Evolutionary conservation across 2,888 invertebrate species (phyloP).

Genomic region (Brenthis hecate): DNA sequence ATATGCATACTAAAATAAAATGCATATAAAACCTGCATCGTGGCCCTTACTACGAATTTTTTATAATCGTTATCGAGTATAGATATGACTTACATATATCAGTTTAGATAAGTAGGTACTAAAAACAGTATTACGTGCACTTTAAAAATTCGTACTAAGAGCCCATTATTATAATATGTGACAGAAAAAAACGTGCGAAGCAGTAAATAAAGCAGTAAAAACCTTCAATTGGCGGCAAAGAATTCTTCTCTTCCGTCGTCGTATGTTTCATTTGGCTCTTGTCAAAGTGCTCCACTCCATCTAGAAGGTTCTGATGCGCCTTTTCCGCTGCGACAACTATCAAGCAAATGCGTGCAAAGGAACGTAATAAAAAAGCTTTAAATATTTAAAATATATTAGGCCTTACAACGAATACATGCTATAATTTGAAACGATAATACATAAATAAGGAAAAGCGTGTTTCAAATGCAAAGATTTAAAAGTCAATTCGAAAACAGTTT

Average conservation of each 20-base stretch:
- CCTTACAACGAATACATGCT: conserved; percentile 27
- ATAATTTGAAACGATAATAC: conserved; percentile 15
- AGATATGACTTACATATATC: too few relatives aligned
- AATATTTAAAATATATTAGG: conserved; percentile 30
- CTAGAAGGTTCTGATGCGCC: conserved; percentile 86
- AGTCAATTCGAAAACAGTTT: conserved; percentile 4
- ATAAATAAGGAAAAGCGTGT: conserved; percentile 36
- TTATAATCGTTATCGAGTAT: too few relatives aligned
- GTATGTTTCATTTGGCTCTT: conserved; percentile 88
- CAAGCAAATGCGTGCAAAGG: conserved; percentile 72
- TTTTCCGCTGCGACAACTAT: conserved; percentile 88
- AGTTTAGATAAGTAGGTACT: too few relatives aligned
- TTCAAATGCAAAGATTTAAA: conserved; percentile 12
- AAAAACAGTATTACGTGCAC: too few relatives aligned
- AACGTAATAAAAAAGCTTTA: conserved; percentile 50
- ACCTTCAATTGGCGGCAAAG: conserved; percentile 89
- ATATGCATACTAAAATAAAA: too few relatives aligned
- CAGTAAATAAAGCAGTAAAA: conserved; percentile 48
- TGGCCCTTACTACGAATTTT: too few relatives aligned
- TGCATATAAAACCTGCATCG: too few relatives aligned
- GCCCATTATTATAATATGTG: background rate
- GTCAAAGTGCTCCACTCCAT: conserved; percentile 88
- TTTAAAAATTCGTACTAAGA: too few relatives aligned
- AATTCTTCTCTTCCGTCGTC: conserved; percentile 88
- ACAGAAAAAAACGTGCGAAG: conserved; percentile 35